Evolutionary conservation across 2,888 invertebrate species (phyloP).

Genomic region (Metacarcinus magister): DNA sequence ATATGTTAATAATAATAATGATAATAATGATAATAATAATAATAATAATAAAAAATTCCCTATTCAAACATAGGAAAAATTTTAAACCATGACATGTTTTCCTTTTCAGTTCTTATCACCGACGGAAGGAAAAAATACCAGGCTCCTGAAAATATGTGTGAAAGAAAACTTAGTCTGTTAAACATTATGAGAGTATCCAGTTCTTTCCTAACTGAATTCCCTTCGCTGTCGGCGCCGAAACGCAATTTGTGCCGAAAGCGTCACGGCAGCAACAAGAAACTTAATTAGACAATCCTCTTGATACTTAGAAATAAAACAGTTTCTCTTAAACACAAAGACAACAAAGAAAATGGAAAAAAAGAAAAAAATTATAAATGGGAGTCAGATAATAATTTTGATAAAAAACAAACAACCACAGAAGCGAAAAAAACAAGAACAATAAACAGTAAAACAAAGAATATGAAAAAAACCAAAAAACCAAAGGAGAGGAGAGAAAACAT

Average conservation of each 20-base stretch:
- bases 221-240: neutral
- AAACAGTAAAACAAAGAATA: neutral
- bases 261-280: neutral
- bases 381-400: too few relatives aligned
- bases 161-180: neutral
- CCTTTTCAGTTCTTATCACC: neutral
- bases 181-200: neutral
- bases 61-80: neutral
- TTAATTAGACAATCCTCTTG: neutral
- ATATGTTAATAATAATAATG: neutral
- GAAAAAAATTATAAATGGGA: neutral
- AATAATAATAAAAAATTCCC: neutral
- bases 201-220: neutral
- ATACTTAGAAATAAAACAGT: neutral
- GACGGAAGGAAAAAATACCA: neutral
- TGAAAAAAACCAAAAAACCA: neutral
- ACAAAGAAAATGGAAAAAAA: neutral
- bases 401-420: neutral
- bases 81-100: neutral
- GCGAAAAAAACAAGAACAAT: neutral
- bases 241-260: conserved; percentile 12
- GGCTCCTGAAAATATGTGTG: neutral
- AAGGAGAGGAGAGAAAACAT: neutral
- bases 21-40: conserved; percentile 43
- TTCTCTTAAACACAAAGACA: neutral